A percentile compares a stretch with the other conserved stretches of the same genome.
Evolutionary conservation across 2,888 invertebrate genomes (phyloP).

Genomic region (Baronia brevicornis): DNA sequence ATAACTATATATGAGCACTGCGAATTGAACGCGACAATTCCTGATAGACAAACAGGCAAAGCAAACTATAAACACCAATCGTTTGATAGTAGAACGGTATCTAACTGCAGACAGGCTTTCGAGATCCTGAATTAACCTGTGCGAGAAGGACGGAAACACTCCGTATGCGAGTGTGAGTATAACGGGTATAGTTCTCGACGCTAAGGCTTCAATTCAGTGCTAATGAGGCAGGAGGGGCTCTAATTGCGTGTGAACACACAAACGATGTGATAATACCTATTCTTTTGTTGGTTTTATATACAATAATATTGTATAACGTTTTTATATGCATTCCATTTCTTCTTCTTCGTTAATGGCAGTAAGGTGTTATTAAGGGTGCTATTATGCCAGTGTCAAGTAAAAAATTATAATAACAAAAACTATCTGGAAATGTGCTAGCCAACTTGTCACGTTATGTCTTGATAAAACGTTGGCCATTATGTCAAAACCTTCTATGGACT

Average conservation of each 20-base stretch:
- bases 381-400: no score
- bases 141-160: constrained; percentile 30
- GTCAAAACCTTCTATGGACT: no score
- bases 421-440: no score
- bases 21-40: not conserved
- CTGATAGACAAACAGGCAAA: constrained; percentile 19
- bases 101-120: constrained; percentile 45
- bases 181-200: constrained; percentile 31
- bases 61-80: constrained; percentile 53
- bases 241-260: constrained; percentile 70
- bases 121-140: constrained; percentile 53
- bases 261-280: constrained; percentile 61
- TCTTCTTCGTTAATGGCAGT: no score
- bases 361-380: no score
- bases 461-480: no score
- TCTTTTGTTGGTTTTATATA: constrained; percentile 25
- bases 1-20: no score
- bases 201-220: constrained; percentile 37
- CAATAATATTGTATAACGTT: no score
- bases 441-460: no score
- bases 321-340: no score
- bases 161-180: constrained; percentile 30
- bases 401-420: no score
- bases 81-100: constrained; percentile 55
- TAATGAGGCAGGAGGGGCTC: constrained; percentile 65